Conservation (phyloP, 2,888 invertebrate species). For the Tricholauxania praeusta region DNA sequence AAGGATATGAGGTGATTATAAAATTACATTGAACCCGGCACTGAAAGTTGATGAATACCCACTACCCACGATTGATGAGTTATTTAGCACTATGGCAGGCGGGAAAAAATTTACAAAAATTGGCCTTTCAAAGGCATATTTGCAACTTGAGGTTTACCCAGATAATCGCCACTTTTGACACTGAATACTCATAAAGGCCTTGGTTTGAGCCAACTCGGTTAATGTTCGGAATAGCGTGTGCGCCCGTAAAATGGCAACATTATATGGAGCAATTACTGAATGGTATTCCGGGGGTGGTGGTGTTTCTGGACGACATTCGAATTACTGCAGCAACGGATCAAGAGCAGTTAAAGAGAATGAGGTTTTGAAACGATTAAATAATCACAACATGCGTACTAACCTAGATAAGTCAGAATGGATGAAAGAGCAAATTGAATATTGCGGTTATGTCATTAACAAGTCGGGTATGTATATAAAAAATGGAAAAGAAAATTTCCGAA, state of each 20-base stretch:
- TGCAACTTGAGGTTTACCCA: constrained; percentile 58
- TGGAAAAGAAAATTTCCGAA: constrained; percentile 54
- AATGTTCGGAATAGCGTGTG: constrained; percentile 57
- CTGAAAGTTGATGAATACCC: constrained; percentile 52
- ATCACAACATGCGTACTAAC: constrained; percentile 52
- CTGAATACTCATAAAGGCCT: constrained; percentile 60
- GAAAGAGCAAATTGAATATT: constrained; percentile 52
- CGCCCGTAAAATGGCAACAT: constrained; percentile 58
- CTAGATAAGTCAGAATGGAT: constrained; percentile 54
- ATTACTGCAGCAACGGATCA: constrained; percentile 49
- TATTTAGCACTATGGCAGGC: constrained; percentile 48
- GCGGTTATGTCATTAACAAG: constrained; percentile 54
- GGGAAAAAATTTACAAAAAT: constrained; percentile 51
- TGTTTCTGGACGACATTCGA: constrained; percentile 53
- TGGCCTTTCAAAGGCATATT: constrained; percentile 59
- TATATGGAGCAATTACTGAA: constrained; percentile 52
- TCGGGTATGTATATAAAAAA: constrained; percentile 57
- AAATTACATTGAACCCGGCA: constrained; percentile 51
- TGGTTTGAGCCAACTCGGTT: too few species aligned
- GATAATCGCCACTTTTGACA: constrained; percentile 56
- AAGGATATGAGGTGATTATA: constrained; percentile 51
- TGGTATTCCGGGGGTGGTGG: constrained; percentile 51
- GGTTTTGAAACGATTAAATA: constrained; percentile 48
- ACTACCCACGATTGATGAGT: constrained; percentile 51
- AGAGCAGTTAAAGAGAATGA: constrained; percentile 47